These are phyloP conservation scores for Nomada ruficornis DNA, from an alignment of 2,888 invertebrate species.

Conservation along the genomic window DNA sequence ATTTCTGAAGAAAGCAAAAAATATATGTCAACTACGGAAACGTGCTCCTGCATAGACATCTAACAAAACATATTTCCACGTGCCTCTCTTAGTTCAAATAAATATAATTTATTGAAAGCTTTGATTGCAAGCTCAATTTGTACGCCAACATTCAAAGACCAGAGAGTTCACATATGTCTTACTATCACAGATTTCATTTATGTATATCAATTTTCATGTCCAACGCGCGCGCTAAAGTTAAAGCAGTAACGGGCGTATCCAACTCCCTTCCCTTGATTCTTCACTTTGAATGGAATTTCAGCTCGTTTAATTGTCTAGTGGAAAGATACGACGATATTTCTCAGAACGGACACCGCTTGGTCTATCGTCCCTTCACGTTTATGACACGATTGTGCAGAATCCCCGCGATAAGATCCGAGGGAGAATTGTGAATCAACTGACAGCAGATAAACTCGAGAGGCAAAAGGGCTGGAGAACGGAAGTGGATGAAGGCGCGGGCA, in stretches of 20 bases:
- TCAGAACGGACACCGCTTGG: not conserved
- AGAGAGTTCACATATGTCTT: constrained; percentile 16
- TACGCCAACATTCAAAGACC: not conserved
- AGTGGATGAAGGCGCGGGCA: constrained; percentile 62
- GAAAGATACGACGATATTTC: constrained; percentile 53
- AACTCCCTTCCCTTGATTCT: constrained; percentile 7
- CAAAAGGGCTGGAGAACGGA: constrained; percentile 32
- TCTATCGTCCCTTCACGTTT: constrained; percentile 36
- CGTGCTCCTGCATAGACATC: too few species aligned
- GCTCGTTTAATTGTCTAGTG: constrained; percentile 33
- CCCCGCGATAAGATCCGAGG: constrained; percentile 47
- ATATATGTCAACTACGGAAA: too few species aligned
- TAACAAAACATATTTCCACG: too few species aligned
- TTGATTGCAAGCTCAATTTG: not conserved
- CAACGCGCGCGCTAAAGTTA: not conserved
- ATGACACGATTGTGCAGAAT: constrained; percentile 54
- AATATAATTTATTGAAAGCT: not conserved
- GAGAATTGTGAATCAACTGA: constrained; percentile 69
- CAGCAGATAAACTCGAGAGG: constrained; percentile 62
- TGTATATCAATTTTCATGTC: constrained; percentile 53
- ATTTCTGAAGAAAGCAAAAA: too few species aligned
- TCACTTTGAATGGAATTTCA: constrained; percentile 38
- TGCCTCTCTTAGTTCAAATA: too few species aligned
- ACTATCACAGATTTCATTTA: constrained; percentile 20
- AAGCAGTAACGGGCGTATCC: not conserved